A percentile compares a stretch with the other conserved stretches of the same genome.
These are phyloP conservation scores for Acleris sparsana DNA, from an alignment of 2,888 invertebrate genomes.

Conservation along the genomic window DNA sequence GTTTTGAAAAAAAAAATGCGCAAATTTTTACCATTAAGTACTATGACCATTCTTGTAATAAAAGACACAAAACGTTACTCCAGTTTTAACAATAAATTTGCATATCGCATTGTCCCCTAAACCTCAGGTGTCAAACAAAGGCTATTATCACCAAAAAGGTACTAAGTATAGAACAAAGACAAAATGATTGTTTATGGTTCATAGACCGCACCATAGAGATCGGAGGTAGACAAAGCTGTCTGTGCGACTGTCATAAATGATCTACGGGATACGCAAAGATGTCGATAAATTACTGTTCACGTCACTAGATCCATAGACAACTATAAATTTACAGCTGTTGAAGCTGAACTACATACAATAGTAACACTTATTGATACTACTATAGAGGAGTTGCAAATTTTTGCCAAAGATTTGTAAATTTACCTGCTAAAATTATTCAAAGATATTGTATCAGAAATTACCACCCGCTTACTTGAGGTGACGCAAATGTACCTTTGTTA, in stretches of 20 bases:
- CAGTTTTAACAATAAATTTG: conserved; percentile 22
- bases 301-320: conserved; percentile 62
- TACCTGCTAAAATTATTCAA: conserved; percentile 73
- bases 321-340: conserved; percentile 40
- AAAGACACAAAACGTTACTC: background rate
- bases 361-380: conserved; percentile 49
- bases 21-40: too few species aligned
- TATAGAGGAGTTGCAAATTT: conserved; percentile 21
- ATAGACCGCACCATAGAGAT: conserved; percentile 58
- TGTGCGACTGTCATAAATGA: conserved; percentile 80
- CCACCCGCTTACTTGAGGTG: conserved; percentile 78
- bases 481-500: conserved; percentile 61
- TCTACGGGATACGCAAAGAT: conserved; percentile 80
- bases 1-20: too few species aligned
- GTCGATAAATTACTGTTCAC: conserved; percentile 78
- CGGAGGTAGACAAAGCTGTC: conserved; percentile 68
- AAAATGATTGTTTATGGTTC: conserved; percentile 65
- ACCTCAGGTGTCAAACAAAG: conserved; percentile 45
- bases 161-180: conserved; percentile 49
- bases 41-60: background rate
- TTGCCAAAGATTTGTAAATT: conserved; percentile 39
- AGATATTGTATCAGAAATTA: conserved; percentile 73
- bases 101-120: conserved; percentile 19
- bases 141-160: conserved; percentile 40
- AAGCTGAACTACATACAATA: conserved; percentile 38